phyloP scores from a whole-genome alignment of 1,140 invertebrate species.

The Dreissena polymorpha region DNA sequence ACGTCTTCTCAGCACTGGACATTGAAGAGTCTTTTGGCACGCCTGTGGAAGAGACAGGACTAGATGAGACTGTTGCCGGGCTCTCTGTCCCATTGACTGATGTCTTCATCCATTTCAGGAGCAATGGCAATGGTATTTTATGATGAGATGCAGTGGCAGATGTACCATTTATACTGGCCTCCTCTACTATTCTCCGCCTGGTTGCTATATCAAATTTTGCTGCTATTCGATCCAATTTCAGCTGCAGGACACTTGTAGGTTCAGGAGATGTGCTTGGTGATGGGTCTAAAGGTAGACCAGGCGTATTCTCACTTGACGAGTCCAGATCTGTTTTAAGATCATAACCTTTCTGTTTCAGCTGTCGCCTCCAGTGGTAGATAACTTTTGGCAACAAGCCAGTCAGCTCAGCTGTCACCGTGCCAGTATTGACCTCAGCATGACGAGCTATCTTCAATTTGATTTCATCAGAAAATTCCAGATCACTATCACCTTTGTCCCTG shows the following conservation, averaged over 20 bases:
- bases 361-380: slow-evolving; percentile 50
- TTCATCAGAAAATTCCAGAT: slow-evolving; percentile 42
- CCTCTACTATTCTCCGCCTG: slow-evolving; percentile 34
- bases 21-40: neutral
- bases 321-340: slow-evolving; percentile 15
- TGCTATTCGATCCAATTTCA: slow-evolving; percentile 40
- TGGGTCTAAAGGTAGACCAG: neutral
- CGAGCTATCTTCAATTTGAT: slow-evolving; percentile 44
- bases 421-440: slow-evolving; percentile 40
- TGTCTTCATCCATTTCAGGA: slow-evolving; percentile 49
- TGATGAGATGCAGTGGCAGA: slow-evolving; percentile 40
- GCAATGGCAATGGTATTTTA: slow-evolving; percentile 37
- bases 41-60: slow-evolving; percentile 14
- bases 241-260: slow-evolving; percentile 52
- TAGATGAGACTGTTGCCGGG: neutral
- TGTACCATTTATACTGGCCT: slow-evolving; percentile 30
- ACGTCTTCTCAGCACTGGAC: slow-evolving; percentile 24
- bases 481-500: slow-evolving; percentile 25
- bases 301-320: neutral
- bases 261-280: slow-evolving; percentile 4
- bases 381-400: slow-evolving; percentile 45
- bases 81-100: slow-evolving; percentile 5
- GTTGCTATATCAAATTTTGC: slow-evolving; percentile 10
- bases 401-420: slow-evolving; percentile 28
- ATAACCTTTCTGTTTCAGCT: slow-evolving; percentile 41